A percentile compares a stretch with the other conserved stretches of the same genome.
Conservation (phyloP, 2,888 invertebrate genomes). For the Punctoribates punctum region DNA sequence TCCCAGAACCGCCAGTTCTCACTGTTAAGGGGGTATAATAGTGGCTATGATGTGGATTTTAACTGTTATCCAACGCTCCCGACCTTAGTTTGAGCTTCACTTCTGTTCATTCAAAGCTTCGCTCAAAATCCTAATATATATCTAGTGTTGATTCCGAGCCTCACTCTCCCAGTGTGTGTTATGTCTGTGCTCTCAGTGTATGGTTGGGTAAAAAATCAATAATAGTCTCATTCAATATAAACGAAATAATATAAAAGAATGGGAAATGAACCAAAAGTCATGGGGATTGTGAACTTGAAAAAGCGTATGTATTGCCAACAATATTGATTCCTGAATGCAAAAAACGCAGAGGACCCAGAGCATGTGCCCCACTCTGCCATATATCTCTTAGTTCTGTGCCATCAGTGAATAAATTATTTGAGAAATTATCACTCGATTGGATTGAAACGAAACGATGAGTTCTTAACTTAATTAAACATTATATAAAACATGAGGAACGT, state of each 20-base stretch:
- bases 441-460: constrained; percentile 6
- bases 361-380: background rate
- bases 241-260: constrained; percentile 15
- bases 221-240: constrained; percentile 38
- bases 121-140: constrained; percentile 31
- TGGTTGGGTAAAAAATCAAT: constrained; percentile 37
- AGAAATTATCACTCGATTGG: background rate
- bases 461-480: constrained; percentile 29
- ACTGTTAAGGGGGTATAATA: constrained; percentile 11
- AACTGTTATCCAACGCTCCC: background rate
- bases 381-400: background rate
- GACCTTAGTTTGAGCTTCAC: constrained; percentile 7
- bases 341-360: constrained; percentile 7
- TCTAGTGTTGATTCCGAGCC: constrained; percentile 17
- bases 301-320: constrained; percentile 4
- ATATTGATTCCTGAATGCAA: constrained; percentile 22
- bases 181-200: background rate
- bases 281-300: constrained; percentile 37
- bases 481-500: background rate
- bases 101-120: constrained; percentile 26
- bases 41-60: constrained; percentile 16
- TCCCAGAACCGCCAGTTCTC: background rate
- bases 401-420: constrained; percentile 34
- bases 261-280: constrained; percentile 32
- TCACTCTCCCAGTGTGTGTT: background rate